Base-by-base conservation (phyloP, 2,113 vertebrate genomes). In the Gavialis gangeticus region DNA sequence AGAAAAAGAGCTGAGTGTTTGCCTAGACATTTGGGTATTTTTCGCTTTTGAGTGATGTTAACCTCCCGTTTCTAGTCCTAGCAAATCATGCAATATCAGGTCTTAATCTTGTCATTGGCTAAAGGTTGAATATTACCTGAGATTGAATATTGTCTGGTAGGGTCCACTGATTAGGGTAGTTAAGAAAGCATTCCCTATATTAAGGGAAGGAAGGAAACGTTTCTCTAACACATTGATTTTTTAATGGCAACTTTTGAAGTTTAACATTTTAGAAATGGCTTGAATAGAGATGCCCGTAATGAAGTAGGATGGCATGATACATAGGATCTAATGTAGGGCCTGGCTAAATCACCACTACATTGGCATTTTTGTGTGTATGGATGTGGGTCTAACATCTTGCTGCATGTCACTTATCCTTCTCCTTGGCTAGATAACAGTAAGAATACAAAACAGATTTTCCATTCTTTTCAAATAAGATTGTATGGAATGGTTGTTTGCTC, bases 1-100 rank as follows among this genome's bases (percentile, higher is more conserved):
- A 94, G 80, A 83, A 77, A 82, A 89, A 13, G 69, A 83, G 59
- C 69, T 85, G 34, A 25, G 79, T 77, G 62, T 88, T 75, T 46
- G 87, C 91, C 62, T 88, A 82, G 93, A 89, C 92, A 86, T 85
- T 71, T 90, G 78, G 75, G 91, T 88, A 54, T 71, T 95, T 46
- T 46, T 95, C 85, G 78, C 82, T 67, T 82, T 92, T 95, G 55
- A 84, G 62, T 88, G 62, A 78, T 94, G 62, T 75, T 30, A 69
- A 63, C 46, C 46, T 89, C 30, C 80, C 79, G 88, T 60, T 91
- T 88, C 87, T 84, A 62, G 22, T 57, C 96, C 92, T 90, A 71
- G 56, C 83, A 77, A 82, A 93, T 84, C 95, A 25, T 62, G 84
- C 82, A 64, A 69, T 77, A 91, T 71, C 66, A 58, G 76, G 76